Evolutionary conservation across 2,113 vertebrate genomes (phyloP), one percentile per base, ranked within the genome.

Genomic region (Orientallactaga bullata): DNA sequence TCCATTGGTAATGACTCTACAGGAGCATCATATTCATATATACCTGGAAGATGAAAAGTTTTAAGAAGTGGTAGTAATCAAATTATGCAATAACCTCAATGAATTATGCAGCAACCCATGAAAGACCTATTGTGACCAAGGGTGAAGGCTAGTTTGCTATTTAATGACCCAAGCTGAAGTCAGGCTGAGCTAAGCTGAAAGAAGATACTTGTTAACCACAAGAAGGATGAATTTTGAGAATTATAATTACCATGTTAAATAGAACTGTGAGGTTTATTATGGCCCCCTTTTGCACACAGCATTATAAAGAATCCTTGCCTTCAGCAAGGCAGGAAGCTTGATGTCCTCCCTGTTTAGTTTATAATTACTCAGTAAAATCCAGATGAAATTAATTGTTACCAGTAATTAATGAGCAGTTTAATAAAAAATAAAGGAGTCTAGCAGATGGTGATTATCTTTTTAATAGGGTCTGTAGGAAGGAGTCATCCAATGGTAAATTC

Each of bases 41-140:
- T 97, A 96, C 74, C 66, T 96, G 88, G 91, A 91, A 91, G 88
- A 85, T 96, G 97, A 97, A 86, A 26, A 90, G 80, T 94, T 83
- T 95, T 51, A 88, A 96, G 94, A 88, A 60, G 47, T 90, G 84
- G 86, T 92, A 95, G 92, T 87, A 35, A 42, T 96, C 92, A 76
- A 24, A 47, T 97, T 96, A 88, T 82, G 86, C 87, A 90, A 17
- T 42, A 58, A 20, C 93, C 95, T 87, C 20, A 47, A 96, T 97
- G 97, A 98, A 97, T 98, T 94, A 98, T 97, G 87, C 93, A 97
- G 21, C 96, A 97, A 97, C 80, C 96, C 55, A 80, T 90, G 85
- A 97, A 95, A 95, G 97, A 90, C 97, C 91, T 97, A 76, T 84
- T 98, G 97, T 97, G 97, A 96, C 95, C 95, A 96, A 81, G 69